Conservation (phyloP, 2,113 vertebrate genomes). For the Craseonycteris thonglongyai region DNA sequence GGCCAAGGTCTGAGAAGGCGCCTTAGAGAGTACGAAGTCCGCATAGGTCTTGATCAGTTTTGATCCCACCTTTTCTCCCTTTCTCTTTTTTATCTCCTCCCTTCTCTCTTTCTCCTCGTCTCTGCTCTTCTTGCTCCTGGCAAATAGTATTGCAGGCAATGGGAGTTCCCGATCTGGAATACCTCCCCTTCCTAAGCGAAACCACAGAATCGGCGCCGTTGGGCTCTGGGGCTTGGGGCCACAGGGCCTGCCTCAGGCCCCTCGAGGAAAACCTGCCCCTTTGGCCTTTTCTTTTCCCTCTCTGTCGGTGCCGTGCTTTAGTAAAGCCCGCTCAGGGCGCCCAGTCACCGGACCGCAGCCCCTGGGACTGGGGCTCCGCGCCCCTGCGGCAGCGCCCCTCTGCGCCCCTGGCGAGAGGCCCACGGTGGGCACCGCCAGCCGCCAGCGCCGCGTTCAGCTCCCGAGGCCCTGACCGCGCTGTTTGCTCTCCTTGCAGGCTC, state of each 20-base stretch:
- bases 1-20: background rate
- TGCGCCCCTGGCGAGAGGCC: background rate
- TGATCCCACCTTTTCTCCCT: background rate
- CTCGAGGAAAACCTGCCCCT: background rate
- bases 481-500: slow-evolving; percentile 82
- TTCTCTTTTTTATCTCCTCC: background rate
- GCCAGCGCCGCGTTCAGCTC: background rate
- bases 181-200: background rate
- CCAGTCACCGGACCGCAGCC: background rate
- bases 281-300: background rate
- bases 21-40: background rate
- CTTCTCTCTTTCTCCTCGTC: background rate
- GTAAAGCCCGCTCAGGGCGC: background rate
- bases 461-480: slow-evolving; percentile 47
- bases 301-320: background rate
- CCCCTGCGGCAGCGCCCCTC: background rate
- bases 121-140: background rate
- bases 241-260: background rate
- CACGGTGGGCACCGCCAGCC: background rate
- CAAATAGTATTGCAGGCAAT: background rate
- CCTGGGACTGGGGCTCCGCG: background rate
- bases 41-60: background rate
- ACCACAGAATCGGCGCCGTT: background rate
- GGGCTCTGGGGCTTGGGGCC: background rate
- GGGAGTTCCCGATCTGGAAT: background rate